Conservation (phyloP, 2,797 vertebrate species). For the Eulemur coronatus region DNA sequence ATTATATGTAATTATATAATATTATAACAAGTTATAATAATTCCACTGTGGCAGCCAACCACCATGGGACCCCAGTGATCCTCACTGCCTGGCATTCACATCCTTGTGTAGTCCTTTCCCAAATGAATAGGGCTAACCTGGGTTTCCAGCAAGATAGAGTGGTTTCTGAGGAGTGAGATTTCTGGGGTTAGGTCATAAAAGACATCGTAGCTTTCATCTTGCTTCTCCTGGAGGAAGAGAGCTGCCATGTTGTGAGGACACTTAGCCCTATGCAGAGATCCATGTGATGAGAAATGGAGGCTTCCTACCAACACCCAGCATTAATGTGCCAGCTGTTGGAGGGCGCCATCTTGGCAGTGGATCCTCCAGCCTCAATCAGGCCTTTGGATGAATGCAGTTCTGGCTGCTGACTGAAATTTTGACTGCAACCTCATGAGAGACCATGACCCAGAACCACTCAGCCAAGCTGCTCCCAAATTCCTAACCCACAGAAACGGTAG, state of each 20-base stretch:
- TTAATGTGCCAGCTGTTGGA: not conserved
- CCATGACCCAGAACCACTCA: not conserved
- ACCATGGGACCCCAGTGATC: not conserved
- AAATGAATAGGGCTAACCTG: not conserved
- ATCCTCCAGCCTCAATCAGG: not conserved
- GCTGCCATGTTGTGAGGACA: not conserved
- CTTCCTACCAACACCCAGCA: not conserved
- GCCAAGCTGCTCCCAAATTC: not conserved
- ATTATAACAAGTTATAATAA: not conserved
- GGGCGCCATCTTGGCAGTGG: not conserved
- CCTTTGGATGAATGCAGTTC: not conserved
- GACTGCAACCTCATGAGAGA: not conserved
- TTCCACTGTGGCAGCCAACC: not conserved
- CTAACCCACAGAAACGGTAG: not conserved
- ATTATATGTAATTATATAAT: not conserved
- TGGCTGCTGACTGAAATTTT: not conserved
- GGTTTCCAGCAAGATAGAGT: not conserved
- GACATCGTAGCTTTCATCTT: not conserved
- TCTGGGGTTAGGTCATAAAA: not conserved
- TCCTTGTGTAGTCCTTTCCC: not conserved
- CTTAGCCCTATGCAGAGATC: not conserved
- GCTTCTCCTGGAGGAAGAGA: not conserved
- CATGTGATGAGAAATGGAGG: not conserved
- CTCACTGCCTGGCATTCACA: not conserved
- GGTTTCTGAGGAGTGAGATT: not conserved